phyloP scores from a whole-genome alignment of 2,113 vertebrate genomes.

The Callithrix jacchus region DNA sequence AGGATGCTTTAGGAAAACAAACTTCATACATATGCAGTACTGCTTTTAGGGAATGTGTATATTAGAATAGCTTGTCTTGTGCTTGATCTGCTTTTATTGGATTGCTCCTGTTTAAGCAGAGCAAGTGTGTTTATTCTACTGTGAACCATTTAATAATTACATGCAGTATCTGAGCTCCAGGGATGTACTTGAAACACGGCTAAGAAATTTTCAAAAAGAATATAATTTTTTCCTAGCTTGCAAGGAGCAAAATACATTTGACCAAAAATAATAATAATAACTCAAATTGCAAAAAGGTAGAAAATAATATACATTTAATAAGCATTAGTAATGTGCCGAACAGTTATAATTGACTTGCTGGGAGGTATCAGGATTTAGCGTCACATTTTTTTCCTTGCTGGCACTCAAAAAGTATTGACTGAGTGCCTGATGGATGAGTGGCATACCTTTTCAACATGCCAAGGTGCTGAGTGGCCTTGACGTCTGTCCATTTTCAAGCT shows the following conservation, averaged over 20 bases:
- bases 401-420: conserved; percentile 43
- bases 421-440: conserved; percentile 4
- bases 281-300: not conserved
- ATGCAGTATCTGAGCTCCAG: conserved; percentile 18
- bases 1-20: conserved; percentile 19
- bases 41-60: not conserved
- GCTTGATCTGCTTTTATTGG: not conserved
- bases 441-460: not conserved
- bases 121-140: conserved; percentile 21
- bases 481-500: conserved; percentile 22
- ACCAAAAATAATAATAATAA: not conserved
- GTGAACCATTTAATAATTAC: conserved; percentile 51
- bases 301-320: conserved; percentile 43
- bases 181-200: conserved; percentile 41
- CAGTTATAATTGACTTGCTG: not conserved
- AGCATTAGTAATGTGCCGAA: not conserved
- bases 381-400: not conserved
- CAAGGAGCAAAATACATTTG: conserved; percentile 35
- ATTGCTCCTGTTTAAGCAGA: conserved; percentile 38
- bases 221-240: conserved; percentile 44
- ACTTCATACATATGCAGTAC: not conserved
- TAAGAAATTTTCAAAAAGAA: conserved; percentile 47
- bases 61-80: not conserved
- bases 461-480: conserved; percentile 1
- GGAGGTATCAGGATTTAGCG: not conserved